Evolutionary conservation across 2,888 invertebrate genomes (phyloP).

Genomic region (Eurytoma californica): DNA sequence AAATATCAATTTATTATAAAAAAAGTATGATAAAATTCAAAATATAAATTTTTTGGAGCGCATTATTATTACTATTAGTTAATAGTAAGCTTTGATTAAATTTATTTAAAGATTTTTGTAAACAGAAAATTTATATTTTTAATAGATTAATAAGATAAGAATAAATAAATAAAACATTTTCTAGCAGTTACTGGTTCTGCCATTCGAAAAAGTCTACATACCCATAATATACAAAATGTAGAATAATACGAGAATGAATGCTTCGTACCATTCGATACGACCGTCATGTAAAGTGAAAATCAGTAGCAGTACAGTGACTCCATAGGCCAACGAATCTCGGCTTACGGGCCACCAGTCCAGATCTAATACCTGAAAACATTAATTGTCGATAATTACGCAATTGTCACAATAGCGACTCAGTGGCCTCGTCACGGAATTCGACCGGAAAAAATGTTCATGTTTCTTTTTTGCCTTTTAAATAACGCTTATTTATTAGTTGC

Average conservation of each 20-base stretch:
- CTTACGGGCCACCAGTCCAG: constrained; percentile 88
- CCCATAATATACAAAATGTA: constrained; percentile 84
- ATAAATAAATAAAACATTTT: constrained; percentile 33
- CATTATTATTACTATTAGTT: not conserved
- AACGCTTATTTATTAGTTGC: too few relatives aligned
- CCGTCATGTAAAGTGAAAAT: constrained; percentile 84
- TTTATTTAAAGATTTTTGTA: not conserved
- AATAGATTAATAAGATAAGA: too few relatives aligned
- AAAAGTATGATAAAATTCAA: too few relatives aligned
- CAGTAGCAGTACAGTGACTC: constrained; percentile 82
- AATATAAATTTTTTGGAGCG: too few relatives aligned
- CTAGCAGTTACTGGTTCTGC: constrained; percentile 53
- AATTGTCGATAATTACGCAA: not conserved
- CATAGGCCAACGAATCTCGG: constrained; percentile 85
- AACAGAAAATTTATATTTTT: not conserved
- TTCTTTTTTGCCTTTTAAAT: too few relatives aligned
- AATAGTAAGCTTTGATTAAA: not conserved
- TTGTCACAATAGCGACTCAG: too few relatives aligned
- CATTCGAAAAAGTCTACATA: constrained; percentile 73
- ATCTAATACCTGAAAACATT: constrained; percentile 78
- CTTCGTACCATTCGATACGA: constrained; percentile 86
- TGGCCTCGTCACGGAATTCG: too few relatives aligned
- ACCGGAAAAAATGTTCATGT: too few relatives aligned
- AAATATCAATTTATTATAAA: not conserved
- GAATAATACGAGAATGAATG: constrained; percentile 81